Base-by-base conservation (phyloP, 2,113 vertebrate species). In the Anguilla rostrata region DNA sequence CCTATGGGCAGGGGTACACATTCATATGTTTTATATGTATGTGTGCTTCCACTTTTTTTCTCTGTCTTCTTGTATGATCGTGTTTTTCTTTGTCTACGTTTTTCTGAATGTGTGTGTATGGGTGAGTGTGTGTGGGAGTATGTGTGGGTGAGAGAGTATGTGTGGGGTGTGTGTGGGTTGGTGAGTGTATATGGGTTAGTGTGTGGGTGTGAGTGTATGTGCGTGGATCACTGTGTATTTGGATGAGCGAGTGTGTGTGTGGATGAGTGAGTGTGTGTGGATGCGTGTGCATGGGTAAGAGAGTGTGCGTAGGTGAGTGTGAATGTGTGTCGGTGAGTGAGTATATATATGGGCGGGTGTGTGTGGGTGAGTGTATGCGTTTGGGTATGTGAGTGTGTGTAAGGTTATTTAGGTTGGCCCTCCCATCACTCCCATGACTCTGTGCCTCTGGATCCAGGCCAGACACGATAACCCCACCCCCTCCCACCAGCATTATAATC, bases 401-500 rank as follows among this genome's bases (percentile, higher is more conserved):
- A 9, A 71, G 83, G 5, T 41, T 4, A 41, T 39, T 57, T 83
- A 46, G 43, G 43, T 46, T 53, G 49, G 49, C 12, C 49, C 7
- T 53, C 12, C 49, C 49, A 11, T 14, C 60, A 22, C 39, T 29
- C 83, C 0, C n/a, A 26, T 41, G n/a, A 26, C 57, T 39, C 2
- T 75, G 26, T 43, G 15, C 39, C 60, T n/a, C 40, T 82, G 79
- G 43, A 83, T 20, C 63, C n/a, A 14, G 41, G 84, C 84, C 84
- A 85, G 66, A 71, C 46, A 11, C 40, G 83, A 63, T 66, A 39
- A 87, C 85, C 39, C 63, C 86, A 87, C 88, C 87, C 87, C 90
- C 90, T 91, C 91, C 91, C 92, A 94, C 92, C 94, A 94, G 92
- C 87, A 86, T 92, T 94, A 87, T 89, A 94, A 95, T 95, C 93